Evolutionary conservation across 2,797 vertebrate genomes (phyloP).

Genomic region (Tinamus major): DNA sequence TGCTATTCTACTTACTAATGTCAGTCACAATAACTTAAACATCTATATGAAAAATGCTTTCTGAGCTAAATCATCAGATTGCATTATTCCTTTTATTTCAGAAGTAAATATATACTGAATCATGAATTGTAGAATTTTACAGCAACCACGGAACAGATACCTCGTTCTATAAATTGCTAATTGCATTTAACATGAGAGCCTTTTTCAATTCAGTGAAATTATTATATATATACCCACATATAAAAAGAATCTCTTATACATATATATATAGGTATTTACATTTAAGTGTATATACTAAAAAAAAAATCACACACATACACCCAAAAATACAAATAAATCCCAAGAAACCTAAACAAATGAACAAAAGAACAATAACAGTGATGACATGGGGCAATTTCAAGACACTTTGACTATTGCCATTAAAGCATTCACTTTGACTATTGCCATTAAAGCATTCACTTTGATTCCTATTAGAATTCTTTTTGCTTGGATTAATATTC

Average conservation of each 20-base stretch:
- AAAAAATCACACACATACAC: too few relatives aligned
- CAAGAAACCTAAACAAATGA: background rate
- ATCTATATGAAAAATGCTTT: background rate
- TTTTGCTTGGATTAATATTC: too few relatives aligned
- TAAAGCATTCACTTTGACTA: background rate
- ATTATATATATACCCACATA: background rate
- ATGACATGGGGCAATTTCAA: background rate
- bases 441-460: background rate
- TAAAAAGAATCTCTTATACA: background rate
- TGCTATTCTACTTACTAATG: background rate
- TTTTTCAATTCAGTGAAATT: background rate
- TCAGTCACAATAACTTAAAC: background rate
- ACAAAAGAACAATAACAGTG: background rate
- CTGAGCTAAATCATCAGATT: background rate
- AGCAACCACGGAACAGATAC: background rate
- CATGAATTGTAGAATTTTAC: background rate
- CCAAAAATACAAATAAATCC: fast-evolving
- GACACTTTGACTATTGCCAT: background rate
- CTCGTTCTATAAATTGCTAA: background rate
- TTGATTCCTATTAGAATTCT: too few relatives aligned
- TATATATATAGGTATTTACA: background rate
- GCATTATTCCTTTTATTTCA: background rate
- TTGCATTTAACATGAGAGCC: background rate
- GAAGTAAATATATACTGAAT: background rate
- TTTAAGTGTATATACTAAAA: background rate